Evolutionary conservation across 2,888 invertebrate genomes (phyloP), one percentile per base, ranked within the genome.

Genomic region (Timema podura): DNA sequence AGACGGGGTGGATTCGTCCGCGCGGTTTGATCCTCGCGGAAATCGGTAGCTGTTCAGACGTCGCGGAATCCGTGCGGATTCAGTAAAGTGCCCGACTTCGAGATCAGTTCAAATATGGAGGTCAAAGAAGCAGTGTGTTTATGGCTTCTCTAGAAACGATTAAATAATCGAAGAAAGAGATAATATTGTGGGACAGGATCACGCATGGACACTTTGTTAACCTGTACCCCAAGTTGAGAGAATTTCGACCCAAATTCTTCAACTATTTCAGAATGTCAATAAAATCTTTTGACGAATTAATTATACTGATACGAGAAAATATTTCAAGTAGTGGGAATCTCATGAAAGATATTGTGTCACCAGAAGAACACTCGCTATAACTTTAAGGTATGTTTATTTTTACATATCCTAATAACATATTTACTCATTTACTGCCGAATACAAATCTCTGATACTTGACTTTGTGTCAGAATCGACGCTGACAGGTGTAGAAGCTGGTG

Each of bases 251-350:
- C n/a, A 54, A 54, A 6, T 54, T 54, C 6, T 54, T 54, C 54
- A 54, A 54, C 54, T 54, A 54, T 54, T 54, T 54, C 54, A 54
- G 54, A 11, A 54, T 54, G 54, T 11, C 54, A 54, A 16, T 54
- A 13, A 54, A 54, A 54, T 15, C 54, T 15, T 54, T 54, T 54
- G 54, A 11, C 54, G 54, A 54, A 54, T 54, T 54, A 54, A 16
- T 54, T 54, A 54, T 11, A 54, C 16, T 54, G 16, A 8, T 54
- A 15, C 54, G 16, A 54, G 54, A 54, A 7, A 16, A 54, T 16
- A 54, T 54, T 54, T 15, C 54, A 30, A 54, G 54, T 5, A 54
- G 15, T 11, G 11, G 5, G n/a, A 54, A 5, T 15, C n/a, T 7
- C 7, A 54, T 54, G 54, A 54, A 2, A 6, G 54, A 54, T 54